Conservation (phyloP, 1,140 invertebrate species). For the Apis laboriosa region DNA sequence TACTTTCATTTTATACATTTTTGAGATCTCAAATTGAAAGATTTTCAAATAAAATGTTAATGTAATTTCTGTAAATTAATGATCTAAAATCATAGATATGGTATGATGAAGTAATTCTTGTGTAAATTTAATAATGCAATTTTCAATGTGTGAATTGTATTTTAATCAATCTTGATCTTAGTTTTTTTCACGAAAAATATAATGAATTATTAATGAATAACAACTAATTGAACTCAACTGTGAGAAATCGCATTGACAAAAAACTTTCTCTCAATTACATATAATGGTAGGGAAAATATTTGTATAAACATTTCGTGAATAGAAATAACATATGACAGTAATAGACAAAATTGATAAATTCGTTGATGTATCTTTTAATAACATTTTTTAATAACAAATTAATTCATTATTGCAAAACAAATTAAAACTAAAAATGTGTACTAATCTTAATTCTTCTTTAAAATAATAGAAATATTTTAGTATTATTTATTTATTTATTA, state of each 20-base stretch:
- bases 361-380: neutral
- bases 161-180: neutral
- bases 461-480: too few relatives aligned
- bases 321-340: too few relatives aligned
- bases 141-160: neutral
- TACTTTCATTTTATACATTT: too few relatives aligned
- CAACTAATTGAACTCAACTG: neutral
- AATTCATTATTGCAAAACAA: neutral
- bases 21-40: neutral
- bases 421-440: neutral
- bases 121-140: neutral
- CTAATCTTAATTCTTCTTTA: neutral
- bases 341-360: neutral
- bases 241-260: slow-evolving; percentile 3
- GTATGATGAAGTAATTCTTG: neutral
- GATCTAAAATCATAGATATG: neutral
- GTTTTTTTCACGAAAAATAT: neutral
- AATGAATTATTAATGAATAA: neutral
- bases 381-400: neutral
- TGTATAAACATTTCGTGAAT: too few relatives aligned
- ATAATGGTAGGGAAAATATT: too few relatives aligned
- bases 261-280: too few relatives aligned
- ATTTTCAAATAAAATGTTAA: neutral
- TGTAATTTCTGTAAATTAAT: neutral
- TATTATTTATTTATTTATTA: too few relatives aligned